Evolutionary conservation across 2,797 vertebrate genomes (phyloP), one percentile per base, ranked within the genome.

Genomic region (Serranus cabrilla): DNA sequence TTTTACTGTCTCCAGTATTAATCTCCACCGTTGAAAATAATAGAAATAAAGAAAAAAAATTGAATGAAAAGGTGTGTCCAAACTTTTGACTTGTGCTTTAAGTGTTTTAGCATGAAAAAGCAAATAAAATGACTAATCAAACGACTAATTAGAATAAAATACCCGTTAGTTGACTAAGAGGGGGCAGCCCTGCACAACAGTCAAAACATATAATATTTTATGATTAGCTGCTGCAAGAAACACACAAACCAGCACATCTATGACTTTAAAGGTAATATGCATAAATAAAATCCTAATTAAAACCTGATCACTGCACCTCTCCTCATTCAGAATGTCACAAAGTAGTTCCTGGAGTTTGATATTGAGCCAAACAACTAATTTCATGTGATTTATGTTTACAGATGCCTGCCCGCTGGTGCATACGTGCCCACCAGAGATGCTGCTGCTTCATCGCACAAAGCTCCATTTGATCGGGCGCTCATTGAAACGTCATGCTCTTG

Each of bases 401-500:
- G 68, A 84, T 54, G 78, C 55, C 69, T 65, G 68, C 20, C 59
- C 55, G 5, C 0, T 63, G 82, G 75, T 67, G 76, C 83, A 47
- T 61, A 27, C 60, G 58, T 43, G 61, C 61, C 78, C 78, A 74
- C 25, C 66, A 65, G 80, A 88, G 80, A 80, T 58, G 60, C 73
- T 55, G 54, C n/a, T 69, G 83, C 78, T 69, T 71, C 62, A 46
- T 47, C 34, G 70, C 80, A 78, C 78, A 83, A 89, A 89, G 84
- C 82, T 77, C 46, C 52, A 62, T 88, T 81, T 84, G 71, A 89
- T 90, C 83, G 82, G 42, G 58, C 71, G 52, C 76, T 77, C 39
- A 80, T 65, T 86, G 78, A 90, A 88, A 81, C 62, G 80, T 85
- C 85, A 91, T 67, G 77, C 79, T 68, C 71, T 72, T 3, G 20